These are phyloP conservation scores for Sinocyclocheilus anophthalmus DNA, from an alignment of 2,113 vertebrate species.

Conservation along the genomic window DNA sequence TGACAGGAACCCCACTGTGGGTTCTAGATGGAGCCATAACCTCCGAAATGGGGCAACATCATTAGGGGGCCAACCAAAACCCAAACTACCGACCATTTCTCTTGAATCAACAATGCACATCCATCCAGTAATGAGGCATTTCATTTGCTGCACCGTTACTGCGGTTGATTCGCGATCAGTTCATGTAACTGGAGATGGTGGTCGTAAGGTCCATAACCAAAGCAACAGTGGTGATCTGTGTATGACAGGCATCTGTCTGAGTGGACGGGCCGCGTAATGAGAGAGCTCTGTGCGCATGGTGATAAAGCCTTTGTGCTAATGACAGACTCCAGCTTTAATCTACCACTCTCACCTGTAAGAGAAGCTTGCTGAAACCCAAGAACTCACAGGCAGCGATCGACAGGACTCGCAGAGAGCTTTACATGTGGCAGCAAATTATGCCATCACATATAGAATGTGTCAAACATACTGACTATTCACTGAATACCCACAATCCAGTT, in stretches of 20 bases:
- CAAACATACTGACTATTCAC: neutral
- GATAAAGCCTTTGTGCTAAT: slow-evolving; percentile 46
- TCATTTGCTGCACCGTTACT: neutral
- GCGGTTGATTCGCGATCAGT: neutral
- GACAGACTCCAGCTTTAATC: slow-evolving; percentile 47
- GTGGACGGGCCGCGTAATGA: slow-evolving; percentile 40
- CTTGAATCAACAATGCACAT: neutral
- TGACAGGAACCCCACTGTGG: slow-evolving; percentile 47
- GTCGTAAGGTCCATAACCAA: neutral
- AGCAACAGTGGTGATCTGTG: neutral
- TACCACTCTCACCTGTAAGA: slow-evolving; percentile 39
- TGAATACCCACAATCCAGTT: no score
- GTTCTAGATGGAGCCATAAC: slow-evolving; percentile 34
- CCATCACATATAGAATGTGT: neutral
- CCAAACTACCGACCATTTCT: slow-evolving; percentile 1
- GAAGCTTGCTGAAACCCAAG: slow-evolving; percentile 23
- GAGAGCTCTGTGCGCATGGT: slow-evolving; percentile 43
- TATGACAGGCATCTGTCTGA: slow-evolving; percentile 37
- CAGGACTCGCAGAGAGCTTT: neutral
- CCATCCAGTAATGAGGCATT: slow-evolving; percentile 10
- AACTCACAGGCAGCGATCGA: neutral
- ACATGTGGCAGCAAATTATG: neutral
- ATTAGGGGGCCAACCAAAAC: slow-evolving; percentile 34
- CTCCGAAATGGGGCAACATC: slow-evolving; percentile 40
- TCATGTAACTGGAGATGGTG: neutral